Base-by-base conservation (phyloP, 2,797 vertebrate species). In the Coccyzus lansbergi region DNA sequence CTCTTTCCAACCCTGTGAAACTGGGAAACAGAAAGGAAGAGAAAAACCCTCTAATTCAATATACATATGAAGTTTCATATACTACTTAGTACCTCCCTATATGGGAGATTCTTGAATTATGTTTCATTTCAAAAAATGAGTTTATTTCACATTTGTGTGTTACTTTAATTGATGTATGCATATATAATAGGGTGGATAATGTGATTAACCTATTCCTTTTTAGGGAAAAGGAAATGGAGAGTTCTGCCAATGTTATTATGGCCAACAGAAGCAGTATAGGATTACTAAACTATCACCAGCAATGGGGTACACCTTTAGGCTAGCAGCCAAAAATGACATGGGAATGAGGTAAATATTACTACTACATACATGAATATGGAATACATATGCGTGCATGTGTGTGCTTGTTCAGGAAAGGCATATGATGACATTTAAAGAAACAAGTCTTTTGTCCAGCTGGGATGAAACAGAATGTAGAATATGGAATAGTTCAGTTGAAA, bases 321-420 rank as follows among this genome's bases (percentile, higher is more conserved):
- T 99, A 60, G 98, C 99, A 80, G 99, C 99, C 97, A 99, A 99
- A 98, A 99, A 99, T 86, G 99, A 99, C 96, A 97, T 99, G 98
- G 99, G 99, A 92, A 96, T 97, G 95, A 99, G 99, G 99, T 99
- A 98, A 97, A 95, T 88, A 40, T 36, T 67, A 10, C 83, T 87
- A 7, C n/a, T 71, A 12, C 31, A 29, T 75, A 72, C 33, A 24
- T 69, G 78, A 94, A 56, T 87, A 24, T 13, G 33, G 51, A 89
- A 63, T 72, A 34, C 24, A n/a, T 86, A 31, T 87, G 26, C 52
- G 34, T 88, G 48, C 19, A 2, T 42, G 6, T 71, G 3, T 59
- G 9, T 81, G 28, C 64, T 92, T 70, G n/a, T 83, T 80, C 65
- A 67, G 68, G 26, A 62, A 52, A 58, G 74, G 33, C 12, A 15